Evolutionary conservation across 1,140 invertebrate species (phyloP).

Genomic region (Drosophila nasuta): DNA sequence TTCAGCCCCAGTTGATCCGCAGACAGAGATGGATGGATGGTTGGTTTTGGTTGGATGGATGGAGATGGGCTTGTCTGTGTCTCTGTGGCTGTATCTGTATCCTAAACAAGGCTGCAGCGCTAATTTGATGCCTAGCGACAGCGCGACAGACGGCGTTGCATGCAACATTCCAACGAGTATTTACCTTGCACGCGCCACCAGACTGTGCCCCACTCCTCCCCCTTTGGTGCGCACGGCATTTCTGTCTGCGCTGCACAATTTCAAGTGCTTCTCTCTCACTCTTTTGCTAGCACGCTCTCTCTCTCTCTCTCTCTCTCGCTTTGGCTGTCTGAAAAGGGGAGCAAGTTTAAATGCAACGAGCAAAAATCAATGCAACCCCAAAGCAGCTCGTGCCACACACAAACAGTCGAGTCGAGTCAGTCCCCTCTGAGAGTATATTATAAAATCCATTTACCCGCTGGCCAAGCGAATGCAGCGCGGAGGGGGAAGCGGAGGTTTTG

Average conservation of each 20-base stretch:
- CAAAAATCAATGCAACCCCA: slow-evolving; percentile 83
- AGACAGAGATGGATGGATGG: slow-evolving; percentile 4
- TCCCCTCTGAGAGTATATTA: slow-evolving; percentile 1
- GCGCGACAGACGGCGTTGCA: slow-evolving; percentile 39
- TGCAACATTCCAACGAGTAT: slow-evolving; percentile 51
- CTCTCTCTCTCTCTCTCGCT: background rate
- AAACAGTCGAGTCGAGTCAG: background rate
- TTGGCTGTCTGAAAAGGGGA: slow-evolving; percentile 60
- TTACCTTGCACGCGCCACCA: slow-evolving; percentile 58
- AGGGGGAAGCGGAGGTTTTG: background rate
- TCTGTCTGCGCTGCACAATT: slow-evolving; percentile 80
- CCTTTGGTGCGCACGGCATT: slow-evolving; percentile 53
- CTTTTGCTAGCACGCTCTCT: background rate
- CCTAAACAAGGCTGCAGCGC: slow-evolving; percentile 65
- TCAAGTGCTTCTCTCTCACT: slow-evolving; percentile 64
- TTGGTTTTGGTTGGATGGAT: background rate
- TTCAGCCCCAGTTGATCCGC: slow-evolving; percentile 5
- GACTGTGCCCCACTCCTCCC: background rate
- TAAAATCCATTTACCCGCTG: slow-evolving; percentile 56
- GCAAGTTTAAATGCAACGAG: slow-evolving; percentile 83
- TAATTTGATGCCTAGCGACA: slow-evolving; percentile 67
- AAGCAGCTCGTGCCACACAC: slow-evolving; percentile 48
- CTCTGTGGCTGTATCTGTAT: slow-evolving; percentile 35
- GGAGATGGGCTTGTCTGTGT: slow-evolving; percentile 32
- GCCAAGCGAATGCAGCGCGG: slow-evolving; percentile 2